A percentile compares a stretch with the other conserved stretches of the same genome.
Conservation (phyloP, 2,113 vertebrate genomes). For the Boleophthalmus pectinirostris region DNA sequence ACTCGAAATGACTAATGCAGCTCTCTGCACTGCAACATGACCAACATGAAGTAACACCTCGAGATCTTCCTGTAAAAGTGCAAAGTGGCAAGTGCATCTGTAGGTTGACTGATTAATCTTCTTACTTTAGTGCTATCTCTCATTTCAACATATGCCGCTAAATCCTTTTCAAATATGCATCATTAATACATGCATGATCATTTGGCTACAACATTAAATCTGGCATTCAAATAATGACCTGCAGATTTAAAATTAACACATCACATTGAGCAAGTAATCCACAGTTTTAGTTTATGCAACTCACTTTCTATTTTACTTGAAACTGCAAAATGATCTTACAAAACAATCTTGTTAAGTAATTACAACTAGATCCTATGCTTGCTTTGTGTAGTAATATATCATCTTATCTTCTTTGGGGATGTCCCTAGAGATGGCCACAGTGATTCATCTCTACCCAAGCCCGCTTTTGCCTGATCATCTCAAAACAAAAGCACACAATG, state of each 20-base stretch:
- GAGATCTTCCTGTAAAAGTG: conserved; percentile 32
- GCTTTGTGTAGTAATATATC: neutral
- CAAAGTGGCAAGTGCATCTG: too few species aligned
- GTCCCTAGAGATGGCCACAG: neutral
- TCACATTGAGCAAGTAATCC: neutral
- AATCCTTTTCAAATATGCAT: neutral
- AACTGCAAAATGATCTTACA: neutral
- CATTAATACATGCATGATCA: neutral
- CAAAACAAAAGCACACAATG: neutral
- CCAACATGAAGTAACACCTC: conserved; percentile 13
- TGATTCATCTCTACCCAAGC: neutral
- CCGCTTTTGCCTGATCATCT: neutral
- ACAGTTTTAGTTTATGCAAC: neutral
- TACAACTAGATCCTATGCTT: neutral
- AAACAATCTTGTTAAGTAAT: neutral
- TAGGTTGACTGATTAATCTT: neutral
- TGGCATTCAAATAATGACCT: neutral
- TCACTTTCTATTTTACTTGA: neutral
- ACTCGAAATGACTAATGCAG: conserved; percentile 16
- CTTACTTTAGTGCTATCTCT: conserved; percentile 3
- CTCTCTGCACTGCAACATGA: conserved; percentile 42
- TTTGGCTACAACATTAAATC: neutral
- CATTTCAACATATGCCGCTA: neutral
- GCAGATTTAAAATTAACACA: neutral
- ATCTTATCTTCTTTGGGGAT: neutral